These are phyloP conservation scores for Prosopocoilus inquinatus DNA, from an alignment of 2,888 invertebrate genomes.

Conservation along the genomic window DNA sequence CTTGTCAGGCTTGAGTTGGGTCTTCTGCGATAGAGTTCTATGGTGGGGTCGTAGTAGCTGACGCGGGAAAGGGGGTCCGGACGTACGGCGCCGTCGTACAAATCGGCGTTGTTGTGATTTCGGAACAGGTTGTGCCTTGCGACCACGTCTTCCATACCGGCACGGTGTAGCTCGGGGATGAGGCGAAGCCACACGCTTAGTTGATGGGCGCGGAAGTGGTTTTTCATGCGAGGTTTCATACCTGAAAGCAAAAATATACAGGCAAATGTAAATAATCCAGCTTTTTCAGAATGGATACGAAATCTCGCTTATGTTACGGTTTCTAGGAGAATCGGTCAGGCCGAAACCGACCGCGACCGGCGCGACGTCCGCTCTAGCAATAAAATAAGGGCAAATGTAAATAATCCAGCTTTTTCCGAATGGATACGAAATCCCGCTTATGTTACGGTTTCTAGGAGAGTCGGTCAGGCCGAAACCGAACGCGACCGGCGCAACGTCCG, in stretches of 20 bases:
- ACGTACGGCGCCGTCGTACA: slow-evolving; percentile 87
- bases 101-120: slow-evolving; percentile 82
- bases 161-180: slow-evolving; percentile 85
- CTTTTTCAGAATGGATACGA: too few relatives aligned
- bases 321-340: too few relatives aligned
- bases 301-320: too few relatives aligned
- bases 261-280: background rate
- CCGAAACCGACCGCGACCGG: too few relatives aligned
- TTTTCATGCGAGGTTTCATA: slow-evolving; percentile 85
- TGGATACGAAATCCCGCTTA: too few relatives aligned
- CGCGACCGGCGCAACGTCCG: too few relatives aligned
- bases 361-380: too few relatives aligned
- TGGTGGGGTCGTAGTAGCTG: slow-evolving; percentile 61
- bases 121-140: slow-evolving; percentile 85
- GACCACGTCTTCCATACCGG: slow-evolving; percentile 86
- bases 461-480: too few relatives aligned
- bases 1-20: slow-evolving; percentile 60
- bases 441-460: too few relatives aligned
- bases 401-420: too few relatives aligned
- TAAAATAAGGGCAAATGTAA: too few relatives aligned
- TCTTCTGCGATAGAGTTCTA: slow-evolving; percentile 60
- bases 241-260: slow-evolving; percentile 58
- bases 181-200: slow-evolving; percentile 92
- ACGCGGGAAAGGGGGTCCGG: slow-evolving; percentile 76
- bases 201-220: slow-evolving; percentile 93